Percentiles rank a stretch among this genome's conserved stretches.
phyloP scores from a whole-genome alignment of 2,888 invertebrate genomes.

The Limenitis camilla region DNA sequence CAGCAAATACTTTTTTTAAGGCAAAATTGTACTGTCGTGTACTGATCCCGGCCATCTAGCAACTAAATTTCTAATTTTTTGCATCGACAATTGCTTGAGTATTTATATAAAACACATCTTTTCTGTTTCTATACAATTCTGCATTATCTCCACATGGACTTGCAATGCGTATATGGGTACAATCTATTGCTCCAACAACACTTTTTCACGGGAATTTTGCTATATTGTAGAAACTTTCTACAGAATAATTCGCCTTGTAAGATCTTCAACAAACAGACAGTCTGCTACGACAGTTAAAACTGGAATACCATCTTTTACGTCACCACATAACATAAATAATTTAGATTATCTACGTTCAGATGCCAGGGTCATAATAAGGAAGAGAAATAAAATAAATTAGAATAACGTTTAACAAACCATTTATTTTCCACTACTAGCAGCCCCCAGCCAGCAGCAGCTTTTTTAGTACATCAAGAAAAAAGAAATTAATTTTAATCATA shows the following conservation, averaged over 20 bases:
- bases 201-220: no score
- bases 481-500: no score
- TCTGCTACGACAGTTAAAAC: slow-evolving; percentile 1
- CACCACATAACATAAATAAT: background rate
- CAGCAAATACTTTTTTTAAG: background rate
- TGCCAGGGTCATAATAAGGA: no score
- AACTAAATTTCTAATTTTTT: background rate
- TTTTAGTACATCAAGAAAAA: no score
- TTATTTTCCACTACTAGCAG: no score
- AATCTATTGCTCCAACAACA: background rate
- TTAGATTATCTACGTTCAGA: background rate
- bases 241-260: no score
- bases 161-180: background rate
- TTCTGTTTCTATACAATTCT: background rate
- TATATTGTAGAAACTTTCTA: no score
- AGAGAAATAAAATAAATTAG: no score
- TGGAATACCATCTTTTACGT: background rate
- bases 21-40: background rate
- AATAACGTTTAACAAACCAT: no score
- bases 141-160: background rate
- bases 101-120: background rate
- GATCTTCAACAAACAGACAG: background rate
- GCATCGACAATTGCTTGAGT: background rate
- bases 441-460: no score
- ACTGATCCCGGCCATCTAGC: background rate